Conservation (phyloP, 2,888 invertebrate species). For the Nezara viridula region DNA sequence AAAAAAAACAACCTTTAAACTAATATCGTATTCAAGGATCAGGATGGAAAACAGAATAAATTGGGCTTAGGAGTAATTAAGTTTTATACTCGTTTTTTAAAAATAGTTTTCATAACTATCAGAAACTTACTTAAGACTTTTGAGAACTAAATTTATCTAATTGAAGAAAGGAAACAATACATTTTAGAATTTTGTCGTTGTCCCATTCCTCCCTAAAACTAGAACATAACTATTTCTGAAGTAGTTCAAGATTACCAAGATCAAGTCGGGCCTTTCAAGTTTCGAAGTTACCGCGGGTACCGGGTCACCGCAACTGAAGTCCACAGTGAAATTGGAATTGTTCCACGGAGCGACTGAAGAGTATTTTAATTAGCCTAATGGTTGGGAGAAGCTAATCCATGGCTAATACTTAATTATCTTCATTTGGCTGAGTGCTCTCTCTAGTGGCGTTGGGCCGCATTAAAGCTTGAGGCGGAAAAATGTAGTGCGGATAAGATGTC, state of each 20-base stretch:
- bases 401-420: slow-evolving; percentile 26
- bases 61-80: no score
- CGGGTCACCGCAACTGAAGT: background rate
- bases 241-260: background rate
- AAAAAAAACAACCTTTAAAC: no score
- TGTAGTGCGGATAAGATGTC: background rate
- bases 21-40: no score
- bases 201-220: no score
- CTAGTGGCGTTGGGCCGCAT: background rate
- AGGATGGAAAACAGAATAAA: no score
- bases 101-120: no score
- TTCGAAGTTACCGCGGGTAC: background rate
- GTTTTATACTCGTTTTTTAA: no score
- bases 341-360: background rate
- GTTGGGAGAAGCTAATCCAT: background rate
- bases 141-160: no score
- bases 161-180: no score
- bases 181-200: no score
- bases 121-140: no score
- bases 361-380: slow-evolving; percentile 37
- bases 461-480: background rate
- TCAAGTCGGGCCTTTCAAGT: background rate
- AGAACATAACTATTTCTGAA: no score
- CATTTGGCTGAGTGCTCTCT: slow-evolving; percentile 24
- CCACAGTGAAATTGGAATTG: slow-evolving; percentile 2